Evolutionary conservation across 1,140 invertebrate species (phyloP).

Genomic region (Trigoniulus corallinus): DNA sequence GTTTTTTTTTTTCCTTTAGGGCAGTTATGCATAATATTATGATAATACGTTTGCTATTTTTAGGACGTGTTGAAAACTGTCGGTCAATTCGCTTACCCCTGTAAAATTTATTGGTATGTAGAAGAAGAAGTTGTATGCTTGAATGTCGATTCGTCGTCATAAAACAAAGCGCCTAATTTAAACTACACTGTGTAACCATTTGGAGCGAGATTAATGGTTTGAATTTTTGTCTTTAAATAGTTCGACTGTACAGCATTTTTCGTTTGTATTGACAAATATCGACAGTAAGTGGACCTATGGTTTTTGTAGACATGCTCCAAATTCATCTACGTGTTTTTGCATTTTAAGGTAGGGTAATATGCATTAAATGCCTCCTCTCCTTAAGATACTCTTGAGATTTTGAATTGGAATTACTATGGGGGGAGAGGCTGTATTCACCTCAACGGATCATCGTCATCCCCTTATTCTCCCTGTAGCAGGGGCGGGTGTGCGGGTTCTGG

Average conservation of each 20-base stretch:
- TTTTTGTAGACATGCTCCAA: constrained; percentile 79
- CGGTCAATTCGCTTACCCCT: constrained; percentile 70
- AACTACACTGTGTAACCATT: no score
- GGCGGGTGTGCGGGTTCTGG: no score
- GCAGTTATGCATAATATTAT: background rate
- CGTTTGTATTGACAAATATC: constrained; percentile 80
- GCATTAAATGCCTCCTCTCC: background rate
- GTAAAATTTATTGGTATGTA: constrained; percentile 55
- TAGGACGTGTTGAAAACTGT: constrained; percentile 55
- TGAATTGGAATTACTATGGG: no score
- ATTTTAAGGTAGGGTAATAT: constrained; percentile 21
- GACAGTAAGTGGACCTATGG: constrained; percentile 93
- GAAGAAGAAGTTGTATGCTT: no score
- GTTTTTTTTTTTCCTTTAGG: no score
- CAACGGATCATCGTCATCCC: no score
- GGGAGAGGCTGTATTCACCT: no score
- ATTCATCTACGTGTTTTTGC: constrained; percentile 55
- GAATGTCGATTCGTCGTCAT: no score
- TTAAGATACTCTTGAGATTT: background rate
- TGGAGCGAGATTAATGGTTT: no score
- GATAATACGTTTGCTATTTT: constrained; percentile 8
- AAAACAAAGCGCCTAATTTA: no score
- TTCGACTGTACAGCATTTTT: constrained; percentile 60
- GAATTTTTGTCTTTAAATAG: constrained; percentile 25
- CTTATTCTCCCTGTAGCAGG: no score